These are phyloP conservation scores for Mohoua ochrocephala DNA, from an alignment of 2,113 vertebrate species.

Conservation along the genomic window DNA sequence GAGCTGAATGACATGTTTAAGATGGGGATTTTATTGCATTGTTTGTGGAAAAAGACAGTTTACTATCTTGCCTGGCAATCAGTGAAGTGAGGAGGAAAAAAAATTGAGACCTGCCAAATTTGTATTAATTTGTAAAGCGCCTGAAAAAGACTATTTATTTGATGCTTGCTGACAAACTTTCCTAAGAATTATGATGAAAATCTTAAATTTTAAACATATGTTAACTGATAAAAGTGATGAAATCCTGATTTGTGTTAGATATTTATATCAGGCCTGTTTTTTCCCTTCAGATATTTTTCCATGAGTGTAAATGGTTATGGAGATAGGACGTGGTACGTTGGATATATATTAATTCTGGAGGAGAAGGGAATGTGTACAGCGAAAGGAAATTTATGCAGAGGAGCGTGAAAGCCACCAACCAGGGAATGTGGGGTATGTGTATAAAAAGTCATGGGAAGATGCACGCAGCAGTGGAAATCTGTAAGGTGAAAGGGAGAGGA, in stretches of 20 bases:
- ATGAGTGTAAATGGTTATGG: neutral
- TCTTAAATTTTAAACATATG: neutral
- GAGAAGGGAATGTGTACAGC: neutral
- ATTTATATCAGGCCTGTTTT: neutral
- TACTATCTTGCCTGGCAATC: neutral
- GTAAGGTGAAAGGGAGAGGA: neutral
- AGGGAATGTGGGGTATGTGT: neutral
- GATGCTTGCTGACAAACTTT: neutral
- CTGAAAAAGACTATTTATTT: neutral
- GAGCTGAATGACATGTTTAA: neutral
- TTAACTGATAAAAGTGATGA: neutral
- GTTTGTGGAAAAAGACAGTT: neutral
- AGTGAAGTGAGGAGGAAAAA: neutral
- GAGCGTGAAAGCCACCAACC: neutral
- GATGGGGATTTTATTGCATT: neutral
- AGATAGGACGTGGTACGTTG: neutral
- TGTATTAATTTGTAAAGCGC: neutral
- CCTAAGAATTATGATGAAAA: neutral
- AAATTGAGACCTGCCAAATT: neutral
- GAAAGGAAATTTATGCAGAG: neutral
- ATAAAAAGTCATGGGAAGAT: conserved; percentile 7
- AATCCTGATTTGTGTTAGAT: neutral
- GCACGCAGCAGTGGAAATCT: neutral
- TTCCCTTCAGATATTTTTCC: neutral
- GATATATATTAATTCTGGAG: neutral